phyloP scores from a whole-genome alignment of 2,888 invertebrate genomes.

The Siphlonurus alternatus region DNA sequence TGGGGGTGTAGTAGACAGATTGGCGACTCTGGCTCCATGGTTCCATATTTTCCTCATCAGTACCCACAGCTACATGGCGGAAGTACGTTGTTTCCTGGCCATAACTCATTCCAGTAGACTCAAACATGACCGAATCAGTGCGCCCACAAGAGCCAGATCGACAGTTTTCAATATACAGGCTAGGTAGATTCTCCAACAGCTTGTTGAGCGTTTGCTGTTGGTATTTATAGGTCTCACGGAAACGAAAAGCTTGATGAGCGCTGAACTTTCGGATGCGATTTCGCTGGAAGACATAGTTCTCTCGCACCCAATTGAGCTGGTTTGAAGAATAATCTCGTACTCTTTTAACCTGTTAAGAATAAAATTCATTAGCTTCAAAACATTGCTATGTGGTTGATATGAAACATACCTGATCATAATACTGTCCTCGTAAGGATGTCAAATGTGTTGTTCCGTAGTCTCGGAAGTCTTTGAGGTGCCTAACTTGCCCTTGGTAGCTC shows the following conservation, averaged over 20 bases:
- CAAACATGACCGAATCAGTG: conserved; percentile 54
- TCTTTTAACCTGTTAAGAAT: conserved; percentile 56
- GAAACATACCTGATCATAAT: conserved; percentile 65
- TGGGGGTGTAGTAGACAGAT: conserved; percentile 70
- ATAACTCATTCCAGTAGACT: background rate
- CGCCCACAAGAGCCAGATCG: conserved; percentile 56
- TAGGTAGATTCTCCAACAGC: conserved; percentile 80
- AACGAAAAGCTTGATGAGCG: conserved; percentile 71
- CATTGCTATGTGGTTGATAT: conserved; percentile 5
- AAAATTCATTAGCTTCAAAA: background rate
- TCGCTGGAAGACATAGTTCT: conserved; percentile 89
- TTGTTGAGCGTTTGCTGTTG: conserved; percentile 91
- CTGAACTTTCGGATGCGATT: conserved; percentile 90
- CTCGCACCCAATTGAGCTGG: conserved; percentile 84
- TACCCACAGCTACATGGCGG: conserved; percentile 4
- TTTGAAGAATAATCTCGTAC: conserved; percentile 83
- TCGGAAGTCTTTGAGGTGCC: conserved; percentile 69
- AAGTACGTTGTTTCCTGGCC: background rate
- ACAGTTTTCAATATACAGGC: conserved; percentile 83
- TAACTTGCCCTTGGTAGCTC: conserved; percentile 77
- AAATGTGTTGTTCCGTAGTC: conserved; percentile 84
- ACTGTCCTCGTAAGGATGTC: conserved; percentile 73
- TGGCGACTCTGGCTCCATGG: conserved; percentile 38
- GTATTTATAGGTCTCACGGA: conserved; percentile 87
- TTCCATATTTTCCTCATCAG: conserved; percentile 2